These are phyloP conservation scores for Hydrozoanthus tunicans DNA, from an alignment of 64 coral and sea anemone species.

Conservation along the genomic window DNA sequence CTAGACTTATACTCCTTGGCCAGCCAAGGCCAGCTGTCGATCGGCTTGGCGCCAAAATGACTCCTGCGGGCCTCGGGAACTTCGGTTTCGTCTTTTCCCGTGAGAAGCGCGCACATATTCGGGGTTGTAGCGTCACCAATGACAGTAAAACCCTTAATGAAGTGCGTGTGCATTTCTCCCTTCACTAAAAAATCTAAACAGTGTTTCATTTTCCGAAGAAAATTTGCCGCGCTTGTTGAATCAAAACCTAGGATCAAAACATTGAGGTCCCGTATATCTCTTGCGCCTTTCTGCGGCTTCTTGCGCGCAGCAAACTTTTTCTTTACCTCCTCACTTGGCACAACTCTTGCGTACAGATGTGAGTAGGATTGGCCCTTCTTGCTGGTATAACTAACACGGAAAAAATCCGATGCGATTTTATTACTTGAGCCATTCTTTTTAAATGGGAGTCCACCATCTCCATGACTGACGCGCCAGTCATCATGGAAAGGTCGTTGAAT, in stretches of 20 bases:
- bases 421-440: not conserved
- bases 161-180: slow-evolving; percentile 24
- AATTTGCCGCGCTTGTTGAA: slow-evolving; percentile 39
- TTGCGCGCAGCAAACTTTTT: slow-evolving; percentile 13
- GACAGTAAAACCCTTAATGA: slow-evolving; percentile 29
- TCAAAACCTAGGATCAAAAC: slow-evolving; percentile 50
- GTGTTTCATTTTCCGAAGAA: slow-evolving; percentile 45
- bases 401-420: slow-evolving; percentile 70
- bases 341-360: slow-evolving; percentile 70
- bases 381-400: slow-evolving; percentile 56
- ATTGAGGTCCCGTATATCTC: slow-evolving; percentile 21
- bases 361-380: slow-evolving; percentile 8
- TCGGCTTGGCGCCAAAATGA: slow-evolving; percentile 20
- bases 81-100: slow-evolving; percentile 55
- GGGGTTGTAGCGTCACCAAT: slow-evolving; percentile 45
- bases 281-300: not conserved
- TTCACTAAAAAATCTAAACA: slow-evolving; percentile 52
- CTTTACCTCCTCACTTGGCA: slow-evolving; percentile 39
- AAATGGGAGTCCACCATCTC: slow-evolving; percentile 26
- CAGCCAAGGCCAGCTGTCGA: slow-evolving; percentile 65
- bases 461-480: slow-evolving; percentile 11
- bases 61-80: slow-evolving; percentile 42
- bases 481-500: slow-evolving; percentile 58
- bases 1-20: slow-evolving; percentile 39
- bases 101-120: slow-evolving; percentile 52